Conservation (phyloP, 2,888 invertebrate genomes). For the Ischnus inquisitorius region DNA sequence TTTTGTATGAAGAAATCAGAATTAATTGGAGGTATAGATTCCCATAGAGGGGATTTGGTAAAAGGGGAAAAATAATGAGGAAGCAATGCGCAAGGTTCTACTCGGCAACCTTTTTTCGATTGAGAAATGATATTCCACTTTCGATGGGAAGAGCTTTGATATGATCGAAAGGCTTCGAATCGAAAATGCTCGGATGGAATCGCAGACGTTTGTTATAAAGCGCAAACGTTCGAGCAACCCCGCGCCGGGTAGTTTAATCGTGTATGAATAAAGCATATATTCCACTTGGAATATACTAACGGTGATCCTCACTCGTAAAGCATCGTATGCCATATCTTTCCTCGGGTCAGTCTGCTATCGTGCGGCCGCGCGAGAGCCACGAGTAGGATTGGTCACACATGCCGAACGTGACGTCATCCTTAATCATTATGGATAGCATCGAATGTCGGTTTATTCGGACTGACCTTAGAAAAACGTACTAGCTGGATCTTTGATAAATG, state of each 20-base stretch:
- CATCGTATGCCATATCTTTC: background rate
- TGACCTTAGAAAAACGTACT: background rate
- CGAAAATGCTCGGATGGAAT: background rate
- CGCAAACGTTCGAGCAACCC: background rate
- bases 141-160: no score
- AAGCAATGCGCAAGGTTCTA: no score
- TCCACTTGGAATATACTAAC: background rate
- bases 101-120: no score
- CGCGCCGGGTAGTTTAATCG: background rate
- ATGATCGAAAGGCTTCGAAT: background rate
- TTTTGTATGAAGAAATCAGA: no score
- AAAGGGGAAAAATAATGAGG: no score
- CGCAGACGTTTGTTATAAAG: slow-evolving; percentile 1
- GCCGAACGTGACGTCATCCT: background rate
- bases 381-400: background rate
- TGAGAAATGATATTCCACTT: no score
- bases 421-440: background rate
- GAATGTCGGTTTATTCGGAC: background rate
- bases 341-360: background rate
- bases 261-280: slow-evolving; percentile 33
- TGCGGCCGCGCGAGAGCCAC: background rate
- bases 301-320: slow-evolving; percentile 15
- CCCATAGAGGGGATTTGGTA: no score
- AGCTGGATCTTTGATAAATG: no score
- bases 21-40: no score